phyloP scores from a whole-genome alignment of 2,797 vertebrate genomes.

The Chelonia mydas region DNA sequence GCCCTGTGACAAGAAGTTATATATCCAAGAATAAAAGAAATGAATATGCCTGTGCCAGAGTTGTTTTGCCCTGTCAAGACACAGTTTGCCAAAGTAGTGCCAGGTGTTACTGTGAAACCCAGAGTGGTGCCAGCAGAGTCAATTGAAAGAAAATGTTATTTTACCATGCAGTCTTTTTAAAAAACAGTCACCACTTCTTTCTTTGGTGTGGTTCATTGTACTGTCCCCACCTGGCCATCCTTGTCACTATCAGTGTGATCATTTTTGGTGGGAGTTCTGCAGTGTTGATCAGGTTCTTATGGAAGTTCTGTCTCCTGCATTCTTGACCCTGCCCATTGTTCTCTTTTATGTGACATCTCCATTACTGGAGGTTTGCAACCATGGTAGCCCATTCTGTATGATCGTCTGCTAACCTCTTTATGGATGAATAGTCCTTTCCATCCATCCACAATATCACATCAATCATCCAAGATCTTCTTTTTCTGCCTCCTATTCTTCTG shows the following conservation, averaged over 20 bases:
- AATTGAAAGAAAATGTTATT: background rate
- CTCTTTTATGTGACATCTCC: no score
- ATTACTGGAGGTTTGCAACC: no score
- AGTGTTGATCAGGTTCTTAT: background rate
- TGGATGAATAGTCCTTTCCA: no score
- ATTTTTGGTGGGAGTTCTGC: constrained; percentile 4
- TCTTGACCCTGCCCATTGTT: background rate
- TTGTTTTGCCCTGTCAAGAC: background rate
- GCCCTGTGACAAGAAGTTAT: background rate
- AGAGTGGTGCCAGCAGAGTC: background rate
- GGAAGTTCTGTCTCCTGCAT: background rate
- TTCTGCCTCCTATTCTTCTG: no score
- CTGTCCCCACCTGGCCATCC: background rate
- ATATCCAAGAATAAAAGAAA: constrained; percentile 13
- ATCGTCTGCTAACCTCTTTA: no score
- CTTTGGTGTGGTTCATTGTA: background rate
- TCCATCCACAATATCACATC: no score
- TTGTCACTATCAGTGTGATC: background rate
- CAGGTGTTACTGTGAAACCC: constrained; percentile 9
- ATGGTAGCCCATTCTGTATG: no score
- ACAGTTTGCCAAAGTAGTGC: background rate
- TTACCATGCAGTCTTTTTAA: background rate
- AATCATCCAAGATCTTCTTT: no score
- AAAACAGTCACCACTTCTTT: background rate
- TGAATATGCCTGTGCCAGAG: background rate